Percentiles rank a stretch among this genome's conserved stretches.
phyloP scores from a whole-genome alignment of 2,113 vertebrate species.

The pig (Sus scrofa) region DNA sequence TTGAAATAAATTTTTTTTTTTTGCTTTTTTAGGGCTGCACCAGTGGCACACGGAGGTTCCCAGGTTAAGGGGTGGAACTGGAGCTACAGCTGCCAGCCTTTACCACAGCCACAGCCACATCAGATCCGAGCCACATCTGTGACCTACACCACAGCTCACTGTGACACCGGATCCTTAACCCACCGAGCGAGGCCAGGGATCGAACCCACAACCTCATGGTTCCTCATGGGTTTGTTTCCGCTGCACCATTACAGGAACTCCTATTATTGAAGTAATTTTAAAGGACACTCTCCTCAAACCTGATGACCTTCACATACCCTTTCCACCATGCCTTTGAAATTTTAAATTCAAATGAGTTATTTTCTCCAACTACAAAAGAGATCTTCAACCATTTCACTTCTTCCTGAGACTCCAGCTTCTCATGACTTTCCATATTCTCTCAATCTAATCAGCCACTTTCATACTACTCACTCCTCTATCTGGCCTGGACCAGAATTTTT shows the following conservation, averaged over 20 bases:
- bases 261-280: background rate
- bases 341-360: background rate
- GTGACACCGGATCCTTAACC: no score
- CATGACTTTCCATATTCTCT: background rate
- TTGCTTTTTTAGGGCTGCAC: no score
- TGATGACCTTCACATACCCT: background rate
- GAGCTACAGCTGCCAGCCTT: no score
- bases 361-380: conserved; percentile 15
- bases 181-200: no score
- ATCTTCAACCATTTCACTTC: background rate
- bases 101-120: no score
- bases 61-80: no score
- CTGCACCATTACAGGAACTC: no score
- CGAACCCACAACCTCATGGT: no score
- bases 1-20: background rate
- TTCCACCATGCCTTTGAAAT: background rate
- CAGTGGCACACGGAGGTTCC: no score
- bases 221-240: no score
- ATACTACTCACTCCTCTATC: background rate
- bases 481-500: background rate
- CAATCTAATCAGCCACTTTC: background rate
- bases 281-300: background rate
- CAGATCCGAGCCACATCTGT: no score
- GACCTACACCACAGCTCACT: no score
- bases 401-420: background rate